These are phyloP conservation scores for Salarias fasciatus DNA, from an alignment of 2,797 vertebrate species.

Conservation along the genomic window DNA sequence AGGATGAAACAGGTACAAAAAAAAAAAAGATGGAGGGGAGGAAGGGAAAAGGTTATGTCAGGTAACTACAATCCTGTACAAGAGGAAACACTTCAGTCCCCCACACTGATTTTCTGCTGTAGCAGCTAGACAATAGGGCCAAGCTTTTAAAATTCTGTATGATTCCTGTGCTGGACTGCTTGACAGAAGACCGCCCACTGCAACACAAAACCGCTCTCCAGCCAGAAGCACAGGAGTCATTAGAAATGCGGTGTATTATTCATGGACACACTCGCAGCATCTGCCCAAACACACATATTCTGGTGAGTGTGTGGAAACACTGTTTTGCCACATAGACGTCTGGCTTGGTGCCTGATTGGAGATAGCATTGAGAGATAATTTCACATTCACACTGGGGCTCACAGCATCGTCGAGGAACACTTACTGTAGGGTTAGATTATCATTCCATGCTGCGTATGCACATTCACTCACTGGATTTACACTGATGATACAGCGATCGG, in stretches of 20 bases:
- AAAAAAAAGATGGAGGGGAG: too few species aligned
- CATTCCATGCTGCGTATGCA: slow-evolving; percentile 61
- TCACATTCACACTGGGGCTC: slow-evolving; percentile 59
- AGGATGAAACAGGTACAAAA: too few species aligned
- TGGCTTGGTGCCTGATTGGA: slow-evolving; percentile 69
- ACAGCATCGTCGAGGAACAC: slow-evolving; percentile 56
- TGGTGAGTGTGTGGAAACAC: slow-evolving; percentile 34
- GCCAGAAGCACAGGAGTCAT: slow-evolving; percentile 58
- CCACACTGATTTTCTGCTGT: slow-evolving; percentile 13
- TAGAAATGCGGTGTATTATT: slow-evolving; percentile 73
- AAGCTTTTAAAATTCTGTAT: slow-evolving; percentile 47
- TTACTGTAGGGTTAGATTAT: slow-evolving; percentile 74
- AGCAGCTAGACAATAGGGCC: slow-evolving; percentile 33
- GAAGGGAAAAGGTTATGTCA: too few species aligned
- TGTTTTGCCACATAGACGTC: slow-evolving; percentile 23
- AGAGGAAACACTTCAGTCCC: too few species aligned
- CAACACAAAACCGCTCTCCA: slow-evolving; percentile 58
- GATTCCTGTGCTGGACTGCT: slow-evolving; percentile 38
- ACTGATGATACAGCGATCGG: slow-evolving; percentile 48
- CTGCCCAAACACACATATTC: slow-evolving; percentile 52
- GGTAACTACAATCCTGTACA: too few species aligned
- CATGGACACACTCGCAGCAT: slow-evolving; percentile 55
- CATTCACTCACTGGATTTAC: slow-evolving; percentile 73
- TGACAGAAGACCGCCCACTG: slow-evolving; percentile 50
- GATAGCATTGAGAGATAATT: slow-evolving; percentile 66